A percentile compares a stretch with the other conserved stretches of the same genome.
These are phyloP conservation scores for Ondatra zibethicus DNA, from an alignment of 2,113 vertebrate species.

Conservation along the genomic window DNA sequence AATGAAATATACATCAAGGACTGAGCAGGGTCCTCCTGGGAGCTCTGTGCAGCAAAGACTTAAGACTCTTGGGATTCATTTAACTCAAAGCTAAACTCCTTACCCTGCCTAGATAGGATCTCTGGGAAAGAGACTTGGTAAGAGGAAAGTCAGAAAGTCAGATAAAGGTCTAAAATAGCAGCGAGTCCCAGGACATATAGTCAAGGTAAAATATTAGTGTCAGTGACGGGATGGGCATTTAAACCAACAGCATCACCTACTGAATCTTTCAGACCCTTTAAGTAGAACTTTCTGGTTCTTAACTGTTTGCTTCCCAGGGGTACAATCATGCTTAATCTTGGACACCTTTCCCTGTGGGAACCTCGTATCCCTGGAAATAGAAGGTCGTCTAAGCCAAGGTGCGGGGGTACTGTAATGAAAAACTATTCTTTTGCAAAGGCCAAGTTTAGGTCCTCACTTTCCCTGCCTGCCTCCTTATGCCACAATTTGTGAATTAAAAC, in stretches of 20 bases:
- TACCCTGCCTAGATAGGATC: not conserved
- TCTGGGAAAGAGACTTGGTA: not conserved
- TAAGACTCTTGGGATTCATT: not conserved
- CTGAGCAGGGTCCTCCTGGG: not conserved
- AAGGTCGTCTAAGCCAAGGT: not conserved
- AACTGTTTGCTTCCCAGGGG: not conserved
- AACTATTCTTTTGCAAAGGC: not conserved
- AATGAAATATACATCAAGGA: not conserved
- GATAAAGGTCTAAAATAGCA: not conserved
- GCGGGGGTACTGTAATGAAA: not conserved
- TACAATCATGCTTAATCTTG: not conserved
- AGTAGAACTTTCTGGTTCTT: not conserved
- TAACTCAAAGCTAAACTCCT: not conserved
- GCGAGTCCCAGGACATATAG: not conserved
- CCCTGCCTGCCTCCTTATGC: not conserved
- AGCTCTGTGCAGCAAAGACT: not conserved
- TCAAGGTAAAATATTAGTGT: not conserved
- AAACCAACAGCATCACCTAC: not conserved
- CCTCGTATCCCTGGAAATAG: not conserved
- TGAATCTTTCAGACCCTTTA: not conserved
- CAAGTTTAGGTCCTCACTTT: not conserved
- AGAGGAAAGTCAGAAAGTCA: conserved; percentile 6
- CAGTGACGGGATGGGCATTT: not conserved
- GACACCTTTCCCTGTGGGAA: not conserved
- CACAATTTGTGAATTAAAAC: not conserved